phyloP scores from a whole-genome alignment of 2,888 invertebrate species.

The Sarcophaga caerulescens region DNA sequence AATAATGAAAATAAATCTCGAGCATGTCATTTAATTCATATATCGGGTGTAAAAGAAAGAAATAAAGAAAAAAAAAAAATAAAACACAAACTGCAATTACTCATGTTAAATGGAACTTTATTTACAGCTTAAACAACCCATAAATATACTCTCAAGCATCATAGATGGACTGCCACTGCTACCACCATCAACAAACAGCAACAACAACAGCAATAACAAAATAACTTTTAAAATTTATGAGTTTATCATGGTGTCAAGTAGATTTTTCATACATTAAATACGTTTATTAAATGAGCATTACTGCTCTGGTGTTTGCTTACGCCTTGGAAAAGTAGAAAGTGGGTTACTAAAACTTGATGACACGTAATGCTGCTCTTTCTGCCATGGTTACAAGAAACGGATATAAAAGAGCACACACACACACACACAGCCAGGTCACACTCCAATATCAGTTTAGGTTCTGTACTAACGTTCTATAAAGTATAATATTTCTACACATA shows the following conservation, averaged over 20 bases:
- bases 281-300: not conserved
- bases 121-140: no score
- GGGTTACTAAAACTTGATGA: slow-evolving; percentile 26
- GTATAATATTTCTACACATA: no score
- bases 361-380: not conserved
- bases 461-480: no score
- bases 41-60: no score
- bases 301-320: not conserved
- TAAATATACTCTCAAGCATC: no score
- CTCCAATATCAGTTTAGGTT: not conserved
- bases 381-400: not conserved
- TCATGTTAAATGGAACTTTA: no score
- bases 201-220: not conserved
- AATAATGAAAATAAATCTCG: no score
- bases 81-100: no score
- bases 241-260: not conserved
- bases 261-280: not conserved
- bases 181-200: not conserved
- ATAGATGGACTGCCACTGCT: no score
- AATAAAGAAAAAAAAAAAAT: no score
- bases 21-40: no score
- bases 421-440: no score
- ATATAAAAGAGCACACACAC: not conserved
- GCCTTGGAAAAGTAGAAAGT: not conserved
- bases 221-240: not conserved